Percentiles rank a stretch among this genome's conserved stretches.
Evolutionary conservation across 64 coral and sea anemone genomes (phyloP).

Genomic region (Anthopleura sola): DNA sequence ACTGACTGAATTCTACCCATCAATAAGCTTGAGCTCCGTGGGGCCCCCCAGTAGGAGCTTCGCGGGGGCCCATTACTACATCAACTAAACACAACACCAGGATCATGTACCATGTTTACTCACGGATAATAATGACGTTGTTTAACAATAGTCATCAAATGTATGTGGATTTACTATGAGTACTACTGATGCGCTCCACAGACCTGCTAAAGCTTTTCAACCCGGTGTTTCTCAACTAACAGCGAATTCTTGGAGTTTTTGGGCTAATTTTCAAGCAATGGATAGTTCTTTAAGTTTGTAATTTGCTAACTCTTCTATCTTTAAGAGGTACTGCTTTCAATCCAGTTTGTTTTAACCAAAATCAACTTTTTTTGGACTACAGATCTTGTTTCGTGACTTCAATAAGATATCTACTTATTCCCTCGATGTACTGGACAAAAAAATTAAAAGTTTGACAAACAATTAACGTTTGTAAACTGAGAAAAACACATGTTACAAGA

Average conservation of each 20-base stretch:
- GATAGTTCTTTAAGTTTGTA: background rate
- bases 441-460: too few species aligned
- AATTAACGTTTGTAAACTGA: too few species aligned
- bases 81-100: background rate
- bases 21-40: background rate
- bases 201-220: background rate
- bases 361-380: too few species aligned
- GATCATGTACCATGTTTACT: background rate
- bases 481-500: too few species aligned
- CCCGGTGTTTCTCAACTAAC: background rate
- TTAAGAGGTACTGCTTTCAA: background rate
- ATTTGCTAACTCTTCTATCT: background rate
- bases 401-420: too few species aligned
- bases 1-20: background rate
- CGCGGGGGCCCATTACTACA: background rate
- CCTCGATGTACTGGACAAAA: too few species aligned
- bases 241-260: slow-evolving; percentile 6
- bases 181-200: background rate
- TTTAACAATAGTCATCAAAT: background rate
- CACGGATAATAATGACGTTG: background rate
- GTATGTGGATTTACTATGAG: background rate
- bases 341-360: too few species aligned
- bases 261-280: background rate
- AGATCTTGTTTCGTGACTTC: too few species aligned
- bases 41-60: background rate